phyloP scores from a whole-genome alignment of 2,113 vertebrate genomes.

The Ammodramus savannarum region DNA sequence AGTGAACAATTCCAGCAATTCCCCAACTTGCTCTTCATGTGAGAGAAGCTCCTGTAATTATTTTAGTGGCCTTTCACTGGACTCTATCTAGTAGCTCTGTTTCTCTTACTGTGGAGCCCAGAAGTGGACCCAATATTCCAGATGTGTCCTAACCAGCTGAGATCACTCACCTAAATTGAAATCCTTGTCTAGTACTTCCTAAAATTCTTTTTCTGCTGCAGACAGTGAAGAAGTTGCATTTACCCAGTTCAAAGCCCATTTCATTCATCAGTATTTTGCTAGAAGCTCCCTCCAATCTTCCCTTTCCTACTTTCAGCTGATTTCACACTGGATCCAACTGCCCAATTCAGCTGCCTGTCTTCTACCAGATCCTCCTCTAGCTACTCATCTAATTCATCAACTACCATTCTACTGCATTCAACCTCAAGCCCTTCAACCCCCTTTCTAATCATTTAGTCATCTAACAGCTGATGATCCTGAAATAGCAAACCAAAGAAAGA shows the following conservation, averaged over 20 bases:
- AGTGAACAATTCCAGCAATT: background rate
- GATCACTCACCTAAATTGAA: background rate
- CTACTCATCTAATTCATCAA: background rate
- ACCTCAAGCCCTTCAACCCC: slow-evolving; percentile 7
- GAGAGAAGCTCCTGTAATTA: background rate
- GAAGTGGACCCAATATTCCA: background rate
- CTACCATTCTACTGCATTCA: background rate
- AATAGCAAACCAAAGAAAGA: slow-evolving; percentile 17
- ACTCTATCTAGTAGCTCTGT: background rate
- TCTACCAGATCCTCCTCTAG: background rate
- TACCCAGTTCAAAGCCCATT: background rate
- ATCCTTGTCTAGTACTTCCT: background rate
- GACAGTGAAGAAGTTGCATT: background rate
- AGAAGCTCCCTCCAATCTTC: background rate
- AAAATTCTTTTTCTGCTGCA: background rate
- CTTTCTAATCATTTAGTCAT: slow-evolving; percentile 8
- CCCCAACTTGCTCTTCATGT: background rate
- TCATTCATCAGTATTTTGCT: background rate
- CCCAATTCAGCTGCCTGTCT: background rate
- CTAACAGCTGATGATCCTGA: background rate
- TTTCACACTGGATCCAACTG: background rate
- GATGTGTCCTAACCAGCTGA: background rate
- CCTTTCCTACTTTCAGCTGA: background rate
- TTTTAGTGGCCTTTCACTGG: background rate
- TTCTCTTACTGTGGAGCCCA: background rate